These are phyloP conservation scores for Rhynchopsitta pachyrhyncha DNA, from an alignment of 2,113 vertebrate genomes.

Conservation along the genomic window DNA sequence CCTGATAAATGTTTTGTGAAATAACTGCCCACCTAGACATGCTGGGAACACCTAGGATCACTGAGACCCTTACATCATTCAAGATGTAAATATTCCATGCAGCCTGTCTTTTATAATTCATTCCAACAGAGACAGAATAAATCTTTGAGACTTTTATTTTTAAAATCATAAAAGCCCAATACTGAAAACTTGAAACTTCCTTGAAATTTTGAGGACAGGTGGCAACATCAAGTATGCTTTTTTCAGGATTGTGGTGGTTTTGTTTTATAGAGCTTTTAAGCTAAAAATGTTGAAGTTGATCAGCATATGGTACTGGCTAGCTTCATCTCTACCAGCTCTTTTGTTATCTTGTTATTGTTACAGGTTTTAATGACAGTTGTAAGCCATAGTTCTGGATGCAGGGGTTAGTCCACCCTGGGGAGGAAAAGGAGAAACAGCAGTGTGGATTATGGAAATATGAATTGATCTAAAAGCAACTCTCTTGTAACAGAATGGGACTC, in stretches of 20 bases:
- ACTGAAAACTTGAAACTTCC: not conserved
- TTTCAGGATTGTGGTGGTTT: slow-evolving; percentile 78
- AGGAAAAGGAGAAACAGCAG: slow-evolving; percentile 86
- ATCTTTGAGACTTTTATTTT: not conserved
- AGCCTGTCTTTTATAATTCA: not conserved
- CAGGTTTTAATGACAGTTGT: slow-evolving; percentile 96
- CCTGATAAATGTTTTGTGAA: not conserved
- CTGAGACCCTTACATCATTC: not conserved
- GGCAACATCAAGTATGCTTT: slow-evolving; percentile 34
- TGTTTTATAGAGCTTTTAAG: slow-evolving; percentile 76
- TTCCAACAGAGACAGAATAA: not conserved
- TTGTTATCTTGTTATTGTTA: slow-evolving; percentile 97
- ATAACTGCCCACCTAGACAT: not conserved
- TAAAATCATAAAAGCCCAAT: not conserved
- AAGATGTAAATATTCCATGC: not conserved
- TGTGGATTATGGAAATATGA: slow-evolving; percentile 99
- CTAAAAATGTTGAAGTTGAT: slow-evolving; percentile 70
- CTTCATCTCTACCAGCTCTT: slow-evolving; percentile 87
- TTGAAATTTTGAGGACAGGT: not conserved
- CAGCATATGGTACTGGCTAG: slow-evolving; percentile 93
- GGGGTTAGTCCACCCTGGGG: slow-evolving; percentile 96
- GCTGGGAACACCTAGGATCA: not conserved
- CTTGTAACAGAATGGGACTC: slow-evolving; percentile 87
- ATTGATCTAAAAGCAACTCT: slow-evolving; percentile 89
- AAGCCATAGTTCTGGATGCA: slow-evolving; percentile 90